Percentiles rank a stretch among this genome's conserved stretches.
Evolutionary conservation across 2,888 invertebrate genomes (phyloP).

Genomic region (Orthosia cruda): DNA sequence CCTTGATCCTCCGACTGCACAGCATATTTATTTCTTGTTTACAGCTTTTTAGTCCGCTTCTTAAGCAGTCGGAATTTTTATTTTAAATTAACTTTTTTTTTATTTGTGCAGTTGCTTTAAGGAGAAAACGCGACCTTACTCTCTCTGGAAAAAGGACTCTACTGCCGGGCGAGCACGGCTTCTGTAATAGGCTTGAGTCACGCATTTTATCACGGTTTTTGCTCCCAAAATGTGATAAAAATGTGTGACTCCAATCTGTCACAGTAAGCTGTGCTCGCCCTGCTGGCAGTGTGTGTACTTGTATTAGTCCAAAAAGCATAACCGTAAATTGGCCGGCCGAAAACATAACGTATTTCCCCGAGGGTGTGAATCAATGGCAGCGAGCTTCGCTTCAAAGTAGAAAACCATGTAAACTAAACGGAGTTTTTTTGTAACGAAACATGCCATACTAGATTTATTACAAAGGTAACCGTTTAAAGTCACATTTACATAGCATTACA

Average conservation of each 20-base stretch:
- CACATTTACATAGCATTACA: slow-evolving; percentile 14
- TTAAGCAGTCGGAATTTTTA: too few species aligned
- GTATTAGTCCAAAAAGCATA: slow-evolving; percentile 35
- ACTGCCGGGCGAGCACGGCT: too few species aligned
- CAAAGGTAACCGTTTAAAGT: slow-evolving; percentile 28
- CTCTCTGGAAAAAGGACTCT: background rate
- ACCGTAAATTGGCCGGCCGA: slow-evolving; percentile 32
- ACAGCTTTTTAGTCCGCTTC: too few species aligned
- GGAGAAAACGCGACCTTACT: background rate
- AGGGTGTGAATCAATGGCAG: background rate
- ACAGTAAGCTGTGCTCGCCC: too few species aligned
- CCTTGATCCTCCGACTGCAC: too few species aligned
- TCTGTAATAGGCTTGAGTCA: too few species aligned
- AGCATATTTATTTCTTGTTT: too few species aligned
- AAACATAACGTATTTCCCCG: slow-evolving; percentile 43
- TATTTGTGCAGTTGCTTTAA: too few species aligned
- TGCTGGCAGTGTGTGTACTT: background rate
- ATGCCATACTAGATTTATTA: slow-evolving; percentile 13
- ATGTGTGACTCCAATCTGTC: too few species aligned
- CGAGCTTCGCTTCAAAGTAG: slow-evolving; percentile 8
- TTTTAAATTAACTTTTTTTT: too few species aligned
- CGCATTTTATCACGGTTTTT: too few species aligned
- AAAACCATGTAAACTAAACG: slow-evolving; percentile 28
- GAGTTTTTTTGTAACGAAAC: slow-evolving; percentile 9
- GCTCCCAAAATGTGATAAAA: too few species aligned